Base-by-base conservation (phyloP, 2,113 vertebrate species). In the Hemicordylus capensis region DNA sequence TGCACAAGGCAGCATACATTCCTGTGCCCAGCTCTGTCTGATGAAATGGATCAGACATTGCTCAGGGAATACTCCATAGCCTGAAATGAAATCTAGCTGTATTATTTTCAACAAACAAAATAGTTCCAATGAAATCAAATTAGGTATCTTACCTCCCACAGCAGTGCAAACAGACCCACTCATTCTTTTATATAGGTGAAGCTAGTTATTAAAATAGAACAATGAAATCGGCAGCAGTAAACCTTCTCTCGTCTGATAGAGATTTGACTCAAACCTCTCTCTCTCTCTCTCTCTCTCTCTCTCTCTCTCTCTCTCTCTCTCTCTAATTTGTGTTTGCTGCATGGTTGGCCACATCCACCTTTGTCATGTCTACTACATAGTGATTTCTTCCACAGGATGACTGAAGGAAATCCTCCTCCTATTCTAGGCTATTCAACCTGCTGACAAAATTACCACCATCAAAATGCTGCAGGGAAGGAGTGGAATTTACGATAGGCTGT, bases 321-420 rank as follows among this genome's bases (percentile, higher is more conserved):
- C 87, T 83, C 66, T 84, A 39, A 90, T 85, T 85, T 95, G 89
- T 83, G 44, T 94, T 94, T 95, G 91, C 91, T 93, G 94, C 94
- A 92, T 93, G 93, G 89, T 93, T 95, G 90, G 87, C 84, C 94
- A 94, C 93, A 94, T 93, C 94, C 82, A 94, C 92, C 92, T 95
- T 88, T 91, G 91, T 90, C 94, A 94, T 83, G 81, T 88, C 93
- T 92, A 85, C 88, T 76, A 39, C 89, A 61, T 22, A 79, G 78
- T 86, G 89, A 94, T 91, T 90, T 89, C 88, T 85, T 86, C 58
- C 90, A 85, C 76, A 51, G 80, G 61, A 0, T 84, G 93, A 93
- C 92, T 90, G 93, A 92, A 92, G 85, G 80, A 94, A 93, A 88
- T 42, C 89, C 86, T 84, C 44, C 73, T n/a, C 54, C 78, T 77